phyloP scores from a whole-genome alignment of 2,113 vertebrate genomes.

The Callaeas wilsoni region DNA sequence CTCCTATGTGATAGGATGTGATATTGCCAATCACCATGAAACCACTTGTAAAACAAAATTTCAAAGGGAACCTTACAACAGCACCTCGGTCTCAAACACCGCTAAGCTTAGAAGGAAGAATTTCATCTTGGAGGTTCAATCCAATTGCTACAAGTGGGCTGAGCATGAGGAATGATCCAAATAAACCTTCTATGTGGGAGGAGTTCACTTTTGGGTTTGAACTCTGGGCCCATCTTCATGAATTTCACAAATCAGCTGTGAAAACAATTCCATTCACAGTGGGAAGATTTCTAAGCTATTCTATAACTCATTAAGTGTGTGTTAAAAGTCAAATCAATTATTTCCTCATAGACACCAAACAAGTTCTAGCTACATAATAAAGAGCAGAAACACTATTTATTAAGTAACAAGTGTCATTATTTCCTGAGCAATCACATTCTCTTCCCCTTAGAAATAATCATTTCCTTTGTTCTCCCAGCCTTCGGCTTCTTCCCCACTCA shows the following conservation, averaged over 20 bases:
- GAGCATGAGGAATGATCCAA: slow-evolving; percentile 22
- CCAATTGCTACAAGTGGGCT: not conserved
- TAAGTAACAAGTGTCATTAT: slow-evolving; percentile 43
- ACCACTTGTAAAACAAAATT: not conserved
- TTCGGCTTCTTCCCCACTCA: not conserved
- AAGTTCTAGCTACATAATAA: slow-evolving; percentile 18
- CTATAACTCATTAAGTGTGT: slow-evolving; percentile 41
- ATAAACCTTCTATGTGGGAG: not conserved
- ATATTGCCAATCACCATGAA: not conserved
- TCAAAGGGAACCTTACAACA: not conserved
- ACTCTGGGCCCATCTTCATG: not conserved
- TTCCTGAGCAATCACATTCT: slow-evolving; percentile 35
- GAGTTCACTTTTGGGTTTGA: slow-evolving; percentile 6
- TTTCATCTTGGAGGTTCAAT: not conserved
- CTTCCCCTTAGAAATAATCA: not conserved
- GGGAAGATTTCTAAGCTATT: slow-evolving; percentile 38
- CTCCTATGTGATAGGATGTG: not conserved
- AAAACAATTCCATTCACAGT: slow-evolving; percentile 50
- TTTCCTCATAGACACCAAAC: slow-evolving; percentile 28
- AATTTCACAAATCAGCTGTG: slow-evolving; percentile 41
- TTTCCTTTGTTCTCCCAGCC: slow-evolving; percentile 26
- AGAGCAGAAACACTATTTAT: slow-evolving; percentile 38
- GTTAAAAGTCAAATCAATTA: slow-evolving; percentile 59
- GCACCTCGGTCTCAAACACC: not conserved
- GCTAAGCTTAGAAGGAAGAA: not conserved